Evolutionary conservation across 1,140 invertebrate species (phyloP).

Genomic region (Drosophila miranda): DNA sequence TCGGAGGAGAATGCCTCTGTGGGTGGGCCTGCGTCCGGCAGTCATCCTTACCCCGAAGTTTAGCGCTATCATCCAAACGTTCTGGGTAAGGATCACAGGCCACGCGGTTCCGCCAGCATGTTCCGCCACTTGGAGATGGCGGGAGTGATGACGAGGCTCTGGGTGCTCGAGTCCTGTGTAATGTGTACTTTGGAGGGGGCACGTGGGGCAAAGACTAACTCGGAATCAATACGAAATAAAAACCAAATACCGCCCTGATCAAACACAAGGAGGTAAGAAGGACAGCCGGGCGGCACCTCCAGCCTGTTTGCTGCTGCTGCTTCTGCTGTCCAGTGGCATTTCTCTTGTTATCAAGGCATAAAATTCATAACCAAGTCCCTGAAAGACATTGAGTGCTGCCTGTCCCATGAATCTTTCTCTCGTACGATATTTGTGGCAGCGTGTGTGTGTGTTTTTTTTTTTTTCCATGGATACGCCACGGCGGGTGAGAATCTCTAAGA

Average conservation of each 20-base stretch:
- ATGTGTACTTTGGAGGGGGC: slow-evolving; percentile 36
- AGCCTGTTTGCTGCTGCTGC: too few relatives aligned
- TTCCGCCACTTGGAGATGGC: background rate
- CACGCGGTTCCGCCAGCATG: background rate
- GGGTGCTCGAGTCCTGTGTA: too few relatives aligned
- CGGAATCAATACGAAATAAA: slow-evolving; percentile 70
- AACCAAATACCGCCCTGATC: slow-evolving; percentile 55
- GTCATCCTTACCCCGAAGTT: too few relatives aligned
- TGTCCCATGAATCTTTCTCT: background rate
- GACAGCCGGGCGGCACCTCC: slow-evolving; percentile 37
- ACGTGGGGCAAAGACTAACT: slow-evolving; percentile 36
- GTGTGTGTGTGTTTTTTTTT: slow-evolving; percentile 10
- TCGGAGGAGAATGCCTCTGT: too few relatives aligned
- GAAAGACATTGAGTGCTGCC: slow-evolving; percentile 37
- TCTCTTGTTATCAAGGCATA: slow-evolving; percentile 56
- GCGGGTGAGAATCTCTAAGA: too few relatives aligned
- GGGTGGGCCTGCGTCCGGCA: too few relatives aligned
- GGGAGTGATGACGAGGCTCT: slow-evolving; percentile 5
- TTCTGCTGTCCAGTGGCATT: too few relatives aligned
- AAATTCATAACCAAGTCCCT: slow-evolving; percentile 63
- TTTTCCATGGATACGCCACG: too few relatives aligned
- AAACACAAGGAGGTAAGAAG: slow-evolving; percentile 18
- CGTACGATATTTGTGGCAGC: slow-evolving; percentile 2
- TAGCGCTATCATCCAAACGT: background rate
- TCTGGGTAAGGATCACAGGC: slow-evolving; percentile 9